These are phyloP conservation scores for Erpobdella octoculata DNA, from an alignment of 2,888 invertebrate genomes.

Conservation along the genomic window DNA sequence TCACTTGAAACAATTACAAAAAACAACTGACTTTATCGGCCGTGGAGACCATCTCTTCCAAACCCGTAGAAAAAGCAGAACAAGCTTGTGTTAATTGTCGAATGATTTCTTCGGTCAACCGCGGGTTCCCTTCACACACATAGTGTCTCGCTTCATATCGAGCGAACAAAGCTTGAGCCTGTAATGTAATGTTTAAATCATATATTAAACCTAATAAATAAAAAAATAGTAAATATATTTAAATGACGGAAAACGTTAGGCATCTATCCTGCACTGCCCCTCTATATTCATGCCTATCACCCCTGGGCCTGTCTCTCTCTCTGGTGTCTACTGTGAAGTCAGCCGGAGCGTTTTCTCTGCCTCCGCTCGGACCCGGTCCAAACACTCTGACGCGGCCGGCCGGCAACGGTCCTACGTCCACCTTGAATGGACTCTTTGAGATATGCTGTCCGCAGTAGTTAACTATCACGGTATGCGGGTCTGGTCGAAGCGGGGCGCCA, in stretches of 20 bases:
- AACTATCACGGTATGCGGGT: constrained; percentile 70
- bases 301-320: constrained; percentile 66
- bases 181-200: no score
- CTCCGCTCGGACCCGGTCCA: constrained; percentile 74
- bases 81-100: no score
- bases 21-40: no score
- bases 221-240: no score
- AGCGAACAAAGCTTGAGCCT: no score
- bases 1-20: no score
- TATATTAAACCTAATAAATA: no score
- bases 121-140: no score
- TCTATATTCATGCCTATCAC: constrained; percentile 50
- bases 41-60: no score
- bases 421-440: constrained; percentile 62
- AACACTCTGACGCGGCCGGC: constrained; percentile 72
- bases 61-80: no score
- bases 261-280: constrained; percentile 51
- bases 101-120: no score
- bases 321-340: constrained; percentile 76
- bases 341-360: constrained; percentile 74
- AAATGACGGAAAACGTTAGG: constrained; percentile 49
- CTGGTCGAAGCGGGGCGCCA: constrained; percentile 72
- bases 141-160: no score
- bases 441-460: constrained; percentile 73
- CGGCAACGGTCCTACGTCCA: constrained; percentile 69